These are phyloP conservation scores for Thaumatotibia leucotreta DNA, from an alignment of 1,140 invertebrate genomes.

Conservation along the genomic window DNA sequence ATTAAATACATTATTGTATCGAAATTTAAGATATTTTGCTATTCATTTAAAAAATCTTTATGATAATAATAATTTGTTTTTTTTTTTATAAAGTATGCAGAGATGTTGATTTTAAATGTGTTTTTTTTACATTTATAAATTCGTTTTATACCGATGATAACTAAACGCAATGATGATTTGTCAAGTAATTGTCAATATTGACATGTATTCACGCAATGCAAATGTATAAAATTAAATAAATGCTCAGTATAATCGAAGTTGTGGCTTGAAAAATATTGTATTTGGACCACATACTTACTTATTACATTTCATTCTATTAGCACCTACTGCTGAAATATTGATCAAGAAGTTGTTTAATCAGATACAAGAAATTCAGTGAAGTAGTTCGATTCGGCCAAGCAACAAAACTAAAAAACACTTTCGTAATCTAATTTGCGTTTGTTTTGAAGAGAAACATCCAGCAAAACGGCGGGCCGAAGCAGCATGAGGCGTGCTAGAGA, in stretches of 20 bases:
- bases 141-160: not conserved
- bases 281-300: not conserved
- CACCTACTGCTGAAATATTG: not conserved
- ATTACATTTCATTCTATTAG: not conserved
- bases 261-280: not conserved
- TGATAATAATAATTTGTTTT: too few species aligned
- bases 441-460: not conserved
- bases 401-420: not conserved
- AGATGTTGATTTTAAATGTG: too few species aligned
- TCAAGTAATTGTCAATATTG: conserved; percentile 6
- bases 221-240: too few species aligned
- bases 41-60: too few species aligned
- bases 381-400: not conserved
- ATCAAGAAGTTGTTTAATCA: not conserved
- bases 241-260: not conserved
- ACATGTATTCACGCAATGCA: too few species aligned
- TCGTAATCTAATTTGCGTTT: not conserved
- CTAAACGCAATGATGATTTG: conserved; percentile 15
- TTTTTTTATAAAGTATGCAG: too few species aligned
- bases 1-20: too few species aligned
- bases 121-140: too few species aligned
- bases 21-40: too few species aligned
- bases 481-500: conserved; percentile 85
- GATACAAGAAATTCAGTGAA: not conserved
- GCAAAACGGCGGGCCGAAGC: conserved; percentile 64